Evolutionary conservation across 2,113 vertebrate species (phyloP).

Genomic region (Lepus americanus): DNA sequence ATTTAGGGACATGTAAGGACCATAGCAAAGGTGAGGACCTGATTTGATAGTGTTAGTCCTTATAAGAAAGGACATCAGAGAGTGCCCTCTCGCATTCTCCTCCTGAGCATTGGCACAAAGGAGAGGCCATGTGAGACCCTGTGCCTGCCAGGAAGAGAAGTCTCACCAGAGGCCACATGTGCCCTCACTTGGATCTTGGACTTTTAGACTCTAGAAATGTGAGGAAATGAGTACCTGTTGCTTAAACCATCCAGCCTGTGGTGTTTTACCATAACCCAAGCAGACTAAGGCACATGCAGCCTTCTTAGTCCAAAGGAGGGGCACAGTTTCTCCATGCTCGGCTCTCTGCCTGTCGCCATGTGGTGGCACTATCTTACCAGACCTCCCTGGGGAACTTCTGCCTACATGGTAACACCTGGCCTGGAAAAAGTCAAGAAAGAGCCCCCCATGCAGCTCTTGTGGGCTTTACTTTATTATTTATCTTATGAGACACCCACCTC

Average conservation of each 20-base stretch:
- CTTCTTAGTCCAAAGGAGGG: not conserved
- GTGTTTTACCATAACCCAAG: not conserved
- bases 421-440: not conserved
- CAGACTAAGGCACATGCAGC: not conserved
- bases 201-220: not conserved
- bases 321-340: not conserved
- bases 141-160: not conserved
- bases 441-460: not conserved
- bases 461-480: not conserved
- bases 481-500: not conserved
- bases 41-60: not conserved
- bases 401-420: not conserved
- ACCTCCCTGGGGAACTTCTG: not conserved
- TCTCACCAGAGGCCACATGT: not conserved
- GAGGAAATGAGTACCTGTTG: not conserved
- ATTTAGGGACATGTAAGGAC: not conserved
- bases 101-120: not conserved
- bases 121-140: not conserved
- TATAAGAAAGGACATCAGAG: not conserved
- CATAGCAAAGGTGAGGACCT: not conserved
- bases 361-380: not conserved
- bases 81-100: no score
- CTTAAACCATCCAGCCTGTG: not conserved
- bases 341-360: not conserved
- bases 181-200: not conserved